Evolutionary conservation across 92 coral and sea anemone species (phyloP).

Genomic region (Epizoanthus scotinus): DNA sequence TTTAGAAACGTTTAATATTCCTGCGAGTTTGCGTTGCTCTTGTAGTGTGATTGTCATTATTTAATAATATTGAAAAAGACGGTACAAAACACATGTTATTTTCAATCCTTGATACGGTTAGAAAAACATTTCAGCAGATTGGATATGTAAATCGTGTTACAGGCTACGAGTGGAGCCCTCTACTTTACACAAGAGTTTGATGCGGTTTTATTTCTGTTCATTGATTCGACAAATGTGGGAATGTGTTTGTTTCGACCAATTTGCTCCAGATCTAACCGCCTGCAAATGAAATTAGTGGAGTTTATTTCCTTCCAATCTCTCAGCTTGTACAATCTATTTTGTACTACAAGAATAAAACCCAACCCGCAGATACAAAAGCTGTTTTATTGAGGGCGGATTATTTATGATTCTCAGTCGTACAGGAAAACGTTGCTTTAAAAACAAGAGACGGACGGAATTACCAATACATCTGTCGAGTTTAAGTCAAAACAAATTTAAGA

Average conservation of each 20-base stretch:
- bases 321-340: background rate
- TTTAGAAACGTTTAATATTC: too few species aligned
- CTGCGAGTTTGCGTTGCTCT: too few species aligned
- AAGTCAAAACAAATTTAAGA: too few species aligned
- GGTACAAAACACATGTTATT: too few species aligned
- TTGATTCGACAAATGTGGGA: slow-evolving; percentile 6
- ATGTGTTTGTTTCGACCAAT: slow-evolving; percentile 6
- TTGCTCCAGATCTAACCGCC: background rate
- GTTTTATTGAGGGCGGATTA: background rate
- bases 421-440: background rate
- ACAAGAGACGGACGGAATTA: background rate
- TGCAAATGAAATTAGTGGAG: background rate
- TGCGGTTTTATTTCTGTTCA: background rate
- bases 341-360: background rate
- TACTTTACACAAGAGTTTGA: background rate
- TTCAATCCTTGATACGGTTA: too few species aligned
- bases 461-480: too few species aligned
- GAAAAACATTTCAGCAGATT: too few species aligned
- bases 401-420: background rate
- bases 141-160: too few species aligned
- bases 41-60: too few species aligned
- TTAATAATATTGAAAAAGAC: too few species aligned
- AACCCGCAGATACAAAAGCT: slow-evolving; percentile 5
- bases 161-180: too few species aligned
- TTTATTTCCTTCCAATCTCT: background rate